Conservation (phyloP, 2,113 vertebrate genomes). For the Saccopteryx leptura region DNA sequence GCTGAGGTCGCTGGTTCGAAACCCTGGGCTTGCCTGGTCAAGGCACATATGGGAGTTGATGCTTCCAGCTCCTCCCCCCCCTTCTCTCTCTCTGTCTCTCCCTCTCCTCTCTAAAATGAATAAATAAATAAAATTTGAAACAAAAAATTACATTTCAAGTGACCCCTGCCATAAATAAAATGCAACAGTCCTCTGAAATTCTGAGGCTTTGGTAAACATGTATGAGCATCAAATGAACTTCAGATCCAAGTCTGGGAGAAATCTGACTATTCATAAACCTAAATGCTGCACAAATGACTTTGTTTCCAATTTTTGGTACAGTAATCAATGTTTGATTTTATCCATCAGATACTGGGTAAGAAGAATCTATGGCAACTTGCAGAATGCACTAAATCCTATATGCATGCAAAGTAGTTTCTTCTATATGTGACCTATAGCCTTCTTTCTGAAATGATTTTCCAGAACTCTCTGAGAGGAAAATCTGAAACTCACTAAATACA, state of each 20-base stretch:
- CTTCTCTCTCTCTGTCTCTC: too few relatives aligned
- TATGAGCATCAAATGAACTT: neutral
- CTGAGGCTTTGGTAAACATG: neutral
- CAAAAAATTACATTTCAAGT: neutral
- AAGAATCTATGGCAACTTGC: neutral
- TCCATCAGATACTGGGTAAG: neutral
- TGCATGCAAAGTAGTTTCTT: conserved; percentile 39
- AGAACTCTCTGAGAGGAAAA: conserved; percentile 73
- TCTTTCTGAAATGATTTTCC: conserved; percentile 72
- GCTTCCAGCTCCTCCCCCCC: too few relatives aligned
- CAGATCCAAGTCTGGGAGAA: neutral
- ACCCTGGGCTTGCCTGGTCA: too few relatives aligned
- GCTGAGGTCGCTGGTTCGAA: too few relatives aligned
- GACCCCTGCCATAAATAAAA: conserved; percentile 46
- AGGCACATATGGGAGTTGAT: too few relatives aligned
- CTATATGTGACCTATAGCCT: conserved; percentile 20
- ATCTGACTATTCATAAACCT: neutral
- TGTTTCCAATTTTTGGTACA: conserved; percentile 25
- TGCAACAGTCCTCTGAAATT: neutral
- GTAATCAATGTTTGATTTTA: conserved; percentile 49
- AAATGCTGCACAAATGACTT: conserved; percentile 24
- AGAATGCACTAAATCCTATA: neutral
- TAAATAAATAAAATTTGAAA: too few relatives aligned
- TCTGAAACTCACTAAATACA: conserved; percentile 71
- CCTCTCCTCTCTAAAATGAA: too few relatives aligned